Base-by-base conservation (phyloP, 2,113 vertebrate genomes). In the Colaptes auratus region DNA sequence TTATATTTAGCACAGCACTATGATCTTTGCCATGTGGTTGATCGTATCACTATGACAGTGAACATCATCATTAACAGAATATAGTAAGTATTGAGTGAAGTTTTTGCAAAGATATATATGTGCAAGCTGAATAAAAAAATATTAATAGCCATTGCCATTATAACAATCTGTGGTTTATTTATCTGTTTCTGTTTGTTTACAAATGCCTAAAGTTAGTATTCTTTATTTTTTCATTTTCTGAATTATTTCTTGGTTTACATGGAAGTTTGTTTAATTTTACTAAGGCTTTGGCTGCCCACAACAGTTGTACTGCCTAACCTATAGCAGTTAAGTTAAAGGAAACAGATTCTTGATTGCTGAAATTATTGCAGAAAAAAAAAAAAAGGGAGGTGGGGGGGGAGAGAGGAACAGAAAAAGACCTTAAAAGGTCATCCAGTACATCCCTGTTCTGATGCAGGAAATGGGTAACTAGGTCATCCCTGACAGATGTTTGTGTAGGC, bases 391-490 rank as follows among this genome's bases (percentile, higher is more conserved):
- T 9, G 39, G 39, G 39, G 39, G 39, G 17, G n/a, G 39, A 15
- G n/a, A 80, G 56, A 64, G 12, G 27, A 66, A 27, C 23, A 60
- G 72, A 82, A 86, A 94, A 79, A 89, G 52, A 79, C 78, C 67
- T 75, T 89, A 75, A 89, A 90, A 89, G 67, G 82, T 83, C 78
- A 83, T 79, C 60, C 58, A 86, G 83, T 84, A 65, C 72, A 35
- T 80, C 79, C 82, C 72, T 82, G 21, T 91, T 90, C 88, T 83
- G 79, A 86, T 71, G 79, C 86, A 90, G 93, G 90, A 96, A 95
- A 80, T 88, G 93, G 90, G 82, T 93, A 95, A 96, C 79, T 96
- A 94, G 95, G 93, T 94, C 93, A 93, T 71, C 73, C 65, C 69
- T 86, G 82, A 74, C 69, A 94, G 88, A 96, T 94, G 95, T 94